Evolutionary conservation across 2,888 invertebrate species (phyloP).

Genomic region (Mimachlamys varia): DNA sequence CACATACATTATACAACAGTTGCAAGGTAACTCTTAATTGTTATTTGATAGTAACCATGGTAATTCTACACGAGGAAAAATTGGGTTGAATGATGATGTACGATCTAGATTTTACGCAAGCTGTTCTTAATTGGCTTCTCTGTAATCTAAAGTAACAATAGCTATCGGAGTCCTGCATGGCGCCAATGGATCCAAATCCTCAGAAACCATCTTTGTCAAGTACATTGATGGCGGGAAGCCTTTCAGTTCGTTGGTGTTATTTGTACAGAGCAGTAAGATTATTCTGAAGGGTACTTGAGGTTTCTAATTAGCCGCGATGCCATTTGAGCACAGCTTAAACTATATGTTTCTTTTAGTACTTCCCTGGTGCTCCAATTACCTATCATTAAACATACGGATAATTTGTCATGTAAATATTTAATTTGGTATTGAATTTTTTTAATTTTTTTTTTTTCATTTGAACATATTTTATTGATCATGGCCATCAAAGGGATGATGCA

Average conservation of each 20-base stretch:
- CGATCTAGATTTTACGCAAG: not conserved
- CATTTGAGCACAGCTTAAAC: no score
- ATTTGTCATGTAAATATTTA: no score
- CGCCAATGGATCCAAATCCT: not conserved
- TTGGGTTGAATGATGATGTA: not conserved
- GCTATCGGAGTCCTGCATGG: not conserved
- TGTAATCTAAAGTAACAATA: not conserved
- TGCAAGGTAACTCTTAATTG: not conserved
- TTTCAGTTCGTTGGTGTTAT: not conserved
- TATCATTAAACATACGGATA: no score
- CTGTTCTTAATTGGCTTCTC: not conserved
- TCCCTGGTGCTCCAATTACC: no score
- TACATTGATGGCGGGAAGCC: not conserved
- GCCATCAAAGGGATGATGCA: no score
- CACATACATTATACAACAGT: not conserved
- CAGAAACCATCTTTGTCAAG: not conserved
- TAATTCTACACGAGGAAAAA: not conserved
- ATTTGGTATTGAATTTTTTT: no score
- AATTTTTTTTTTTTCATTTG: no score
- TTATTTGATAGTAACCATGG: slow-evolving; percentile 11
- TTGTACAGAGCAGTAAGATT: no score
- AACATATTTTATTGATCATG: no score
- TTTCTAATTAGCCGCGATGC: no score
- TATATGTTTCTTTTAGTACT: no score
- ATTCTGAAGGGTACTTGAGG: no score